Percentiles rank a stretch among this genome's conserved stretches.
These are phyloP conservation scores for Protobothrops mucrosquamatus DNA, from an alignment of 2,113 vertebrate species.

Conservation along the genomic window DNA sequence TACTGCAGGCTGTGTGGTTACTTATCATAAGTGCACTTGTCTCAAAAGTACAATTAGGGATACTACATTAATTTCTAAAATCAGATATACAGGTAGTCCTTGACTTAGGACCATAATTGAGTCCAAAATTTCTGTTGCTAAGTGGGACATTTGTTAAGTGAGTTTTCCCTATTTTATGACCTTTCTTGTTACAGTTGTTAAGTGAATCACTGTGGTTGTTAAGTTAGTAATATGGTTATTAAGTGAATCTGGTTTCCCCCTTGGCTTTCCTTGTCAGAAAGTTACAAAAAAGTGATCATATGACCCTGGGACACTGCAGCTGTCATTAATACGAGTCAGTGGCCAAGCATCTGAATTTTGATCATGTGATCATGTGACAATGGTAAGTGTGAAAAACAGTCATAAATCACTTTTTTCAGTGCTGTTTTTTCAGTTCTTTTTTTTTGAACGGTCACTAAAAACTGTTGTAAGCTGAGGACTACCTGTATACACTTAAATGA, in stretches of 20 bases:
- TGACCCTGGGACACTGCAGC: neutral
- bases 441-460: neutral
- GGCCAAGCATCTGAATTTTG: neutral
- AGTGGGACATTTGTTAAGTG: neutral
- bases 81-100: neutral
- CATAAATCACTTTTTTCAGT: neutral
- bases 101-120: neutral
- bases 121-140: neutral
- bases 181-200: neutral
- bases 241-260: neutral
- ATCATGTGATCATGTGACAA: neutral
- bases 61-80: neutral
- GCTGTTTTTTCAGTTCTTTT: neutral
- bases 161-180: neutral
- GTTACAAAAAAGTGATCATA: neutral
- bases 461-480: neutral
- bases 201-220: neutral
- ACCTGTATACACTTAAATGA: neutral
- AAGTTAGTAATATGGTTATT: neutral
- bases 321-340: neutral
- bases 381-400: neutral
- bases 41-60: neutral
- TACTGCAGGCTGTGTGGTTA: neutral
- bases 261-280: neutral
- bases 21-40: neutral